These are phyloP conservation scores for Boulengeromyrus knoepffleri DNA, from an alignment of 2,113 vertebrate genomes.

Conservation along the genomic window DNA sequence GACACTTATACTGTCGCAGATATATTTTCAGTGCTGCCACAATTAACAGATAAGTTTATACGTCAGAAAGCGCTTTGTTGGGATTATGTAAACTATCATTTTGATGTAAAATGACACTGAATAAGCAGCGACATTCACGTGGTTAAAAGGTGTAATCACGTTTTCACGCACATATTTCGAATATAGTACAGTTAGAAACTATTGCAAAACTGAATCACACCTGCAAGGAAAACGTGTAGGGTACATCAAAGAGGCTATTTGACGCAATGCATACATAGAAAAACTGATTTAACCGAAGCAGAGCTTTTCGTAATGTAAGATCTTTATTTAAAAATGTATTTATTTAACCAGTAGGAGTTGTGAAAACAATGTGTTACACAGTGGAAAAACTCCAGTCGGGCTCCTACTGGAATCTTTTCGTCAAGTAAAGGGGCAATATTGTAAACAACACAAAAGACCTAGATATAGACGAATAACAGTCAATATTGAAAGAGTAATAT, in stretches of 20 bases:
- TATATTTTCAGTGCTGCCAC: not conserved
- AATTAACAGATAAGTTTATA: not conserved
- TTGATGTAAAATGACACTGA: not conserved
- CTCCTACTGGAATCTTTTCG: not conserved
- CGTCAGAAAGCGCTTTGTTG: not conserved
- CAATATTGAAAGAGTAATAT: not conserved
- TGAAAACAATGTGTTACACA: not conserved
- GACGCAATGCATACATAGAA: not conserved
- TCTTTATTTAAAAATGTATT: not conserved
- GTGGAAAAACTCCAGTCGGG: not conserved
- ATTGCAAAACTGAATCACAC: not conserved
- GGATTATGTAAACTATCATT: not conserved
- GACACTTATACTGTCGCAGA: not conserved
- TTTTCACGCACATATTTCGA: not conserved
- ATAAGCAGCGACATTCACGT: not conserved
- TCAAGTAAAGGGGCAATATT: not conserved
- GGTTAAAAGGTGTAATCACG: not conserved
- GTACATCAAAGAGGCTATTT: not conserved
- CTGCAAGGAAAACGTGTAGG: not conserved
- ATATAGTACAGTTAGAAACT: not conserved
- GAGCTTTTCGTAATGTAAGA: not conserved
- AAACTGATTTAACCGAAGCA: not conserved
- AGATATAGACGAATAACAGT: not conserved
- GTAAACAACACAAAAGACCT: not conserved
- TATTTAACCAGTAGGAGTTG: not conserved